Base-by-base conservation (phyloP, 2,797 vertebrate genomes). In the Macropus fuliginosus region DNA sequence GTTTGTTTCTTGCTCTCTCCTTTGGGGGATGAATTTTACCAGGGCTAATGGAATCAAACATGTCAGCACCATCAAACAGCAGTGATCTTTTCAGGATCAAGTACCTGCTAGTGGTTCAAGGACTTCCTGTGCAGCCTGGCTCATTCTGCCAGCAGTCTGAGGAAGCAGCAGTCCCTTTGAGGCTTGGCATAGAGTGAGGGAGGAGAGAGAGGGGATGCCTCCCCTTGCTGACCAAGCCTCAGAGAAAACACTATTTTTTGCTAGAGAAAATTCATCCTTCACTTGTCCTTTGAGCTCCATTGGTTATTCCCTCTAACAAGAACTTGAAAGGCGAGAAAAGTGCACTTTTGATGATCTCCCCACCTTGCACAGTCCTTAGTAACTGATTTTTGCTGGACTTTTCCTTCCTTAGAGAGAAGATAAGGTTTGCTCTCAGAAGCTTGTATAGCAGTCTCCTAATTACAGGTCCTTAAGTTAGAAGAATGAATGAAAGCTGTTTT, bases 221-320 rank as follows among this genome's bases (percentile, higher is more conserved):
- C 55, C 50, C 89, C 66, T 31, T 56, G 62, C 50, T 12, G 66
- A 66, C 81, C 95, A 29, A 24, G 92, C 56, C 89, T 91, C 56
- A 89, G 96, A 97, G 93, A 95, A 95, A 96, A 52, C 55, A 91
- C 40, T 16, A 46, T 46, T 92, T 74, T 40, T 90, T 93, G 93
- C 93, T 0, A 0, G 95, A 94, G 96, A 94, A 91, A 54, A 29
- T 54, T 91, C 13, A 14, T 91, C 31, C 90, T 55, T 21, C 40
- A 4, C 74, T 81, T 27, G 40, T 46, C 74, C 74, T 81, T 81
- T 81, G 74, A 81, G 74, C 24, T 81, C 74, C 21, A 0, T 81
- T 46, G 74, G 74, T 46, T 46, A 21, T 27, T 81, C 40, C 8
- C 40, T 46, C 40, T 46, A 81, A 81, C 74, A 81, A 81, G 74